Evolutionary conservation across 2,113 vertebrate genomes (phyloP).

Genomic region (Oostethus manadensis): DNA sequence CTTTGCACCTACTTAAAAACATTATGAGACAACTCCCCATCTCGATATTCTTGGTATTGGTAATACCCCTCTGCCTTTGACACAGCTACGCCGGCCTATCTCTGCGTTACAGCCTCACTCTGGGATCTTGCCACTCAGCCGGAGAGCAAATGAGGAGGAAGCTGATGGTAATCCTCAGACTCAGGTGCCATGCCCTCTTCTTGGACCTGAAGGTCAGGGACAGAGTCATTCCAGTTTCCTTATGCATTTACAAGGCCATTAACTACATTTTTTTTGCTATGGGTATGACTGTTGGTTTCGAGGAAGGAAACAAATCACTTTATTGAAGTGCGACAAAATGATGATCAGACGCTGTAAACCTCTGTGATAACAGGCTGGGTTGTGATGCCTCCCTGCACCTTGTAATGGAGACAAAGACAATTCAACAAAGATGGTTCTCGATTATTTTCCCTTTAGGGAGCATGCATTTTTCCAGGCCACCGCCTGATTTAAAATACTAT

Average conservation of each 20-base stretch:
- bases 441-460: too few species aligned
- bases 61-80: not conserved
- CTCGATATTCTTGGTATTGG: not conserved
- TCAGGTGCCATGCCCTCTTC: conserved; percentile 81
- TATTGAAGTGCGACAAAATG: not conserved
- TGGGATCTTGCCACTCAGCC: conserved; percentile 64
- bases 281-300: too few species aligned
- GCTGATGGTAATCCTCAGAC: conserved; percentile 74
- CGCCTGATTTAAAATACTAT: too few species aligned
- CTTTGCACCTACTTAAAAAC: conserved; percentile 34
- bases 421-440: not conserved
- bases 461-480: not conserved
- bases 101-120: conserved; percentile 80
- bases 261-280: not conserved
- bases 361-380: not conserved
- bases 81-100: conserved; percentile 80
- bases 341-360: not conserved
- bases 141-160: conserved; percentile 81
- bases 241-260: not conserved
- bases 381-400: not conserved
- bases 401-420: not conserved
- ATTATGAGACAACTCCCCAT: not conserved
- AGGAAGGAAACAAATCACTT: too few species aligned
- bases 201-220: conserved; percentile 80
- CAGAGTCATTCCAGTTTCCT: not conserved